Evolutionary conservation across 2,888 invertebrate species (phyloP), one percentile per base, ranked within the genome.

Genomic region (Acanthosepion pharaonis): DNA sequence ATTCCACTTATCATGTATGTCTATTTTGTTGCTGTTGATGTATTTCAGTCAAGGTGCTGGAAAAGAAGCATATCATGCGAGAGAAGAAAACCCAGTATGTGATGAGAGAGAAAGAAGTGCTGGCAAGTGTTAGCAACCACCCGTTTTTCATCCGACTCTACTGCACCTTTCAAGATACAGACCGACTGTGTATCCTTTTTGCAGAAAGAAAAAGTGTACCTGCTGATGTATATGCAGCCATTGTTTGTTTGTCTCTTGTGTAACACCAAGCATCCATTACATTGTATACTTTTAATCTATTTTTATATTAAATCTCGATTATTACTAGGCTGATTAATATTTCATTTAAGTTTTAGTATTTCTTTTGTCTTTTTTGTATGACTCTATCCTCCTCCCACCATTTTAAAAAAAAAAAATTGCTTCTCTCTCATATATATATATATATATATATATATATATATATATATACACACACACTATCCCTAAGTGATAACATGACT

Each of bases 161-260:
- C 97, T 99, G 99, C 98, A 99, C 99, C 95, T 99, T 99, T 98
- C 99, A 99, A 98, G 99, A 99, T 97, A 97, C 98, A 59, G 98
- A 99, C 96, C 98, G 99, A 97, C 98, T 99, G 95, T 99, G 98
- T 98, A 98, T 98, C 98, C 97, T 97, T 97, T 97, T 28, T 33
- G 48, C 33, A 48, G 48, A 11, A 20, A 92, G 28, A 92, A 48
- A 93, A 33, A 78, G n/a, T 18, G n/a, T 11, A n/a, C 11, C 78
- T n/a, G n/a, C n/a, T 78, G n/a, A 11, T 78, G n/a, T 33, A 78
- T 78, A 33, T 78, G n/a, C n/a, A 78, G 15, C 5, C 78, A 18
- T 78, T 78, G 78, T 78, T 78, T n/a, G n/a, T 33, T 78, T 59
- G 59, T 25, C 23, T 25, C 59, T 78, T 78, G 33, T 33, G n/a